Conservation (phyloP, 1,140 invertebrate genomes). For the Ridgeia piscesae region DNA sequence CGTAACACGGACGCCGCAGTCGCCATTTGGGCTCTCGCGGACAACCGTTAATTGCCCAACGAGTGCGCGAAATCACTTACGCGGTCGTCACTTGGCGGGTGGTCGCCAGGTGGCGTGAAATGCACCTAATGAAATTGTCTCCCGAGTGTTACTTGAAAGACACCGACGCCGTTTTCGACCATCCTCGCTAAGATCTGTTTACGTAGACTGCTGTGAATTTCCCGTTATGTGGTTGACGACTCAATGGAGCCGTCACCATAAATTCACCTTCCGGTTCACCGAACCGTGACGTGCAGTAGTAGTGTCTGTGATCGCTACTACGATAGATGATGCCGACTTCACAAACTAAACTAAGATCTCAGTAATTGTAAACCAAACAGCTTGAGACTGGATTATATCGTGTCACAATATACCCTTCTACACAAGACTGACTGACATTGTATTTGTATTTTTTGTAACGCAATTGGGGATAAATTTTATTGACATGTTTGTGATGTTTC, state of each 20-base stretch:
- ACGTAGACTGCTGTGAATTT: background rate
- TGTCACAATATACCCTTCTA: no score
- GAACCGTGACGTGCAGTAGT: background rate
- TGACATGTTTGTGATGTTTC: no score
- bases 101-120: background rate
- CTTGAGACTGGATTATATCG: no score
- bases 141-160: background rate
- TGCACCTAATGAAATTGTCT: slow-evolving; percentile 1
- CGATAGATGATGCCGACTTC: no score
- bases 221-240: background rate
- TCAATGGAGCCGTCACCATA: background rate
- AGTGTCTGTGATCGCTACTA: background rate
- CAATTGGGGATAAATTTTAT: no score
- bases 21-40: background rate
- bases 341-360: no score
- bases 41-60: background rate
- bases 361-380: no score
- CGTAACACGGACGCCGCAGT: background rate
- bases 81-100: background rate
- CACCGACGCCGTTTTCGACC: background rate
- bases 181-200: background rate
- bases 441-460: no score
- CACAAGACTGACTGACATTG: no score
- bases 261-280: background rate
- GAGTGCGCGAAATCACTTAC: background rate